Evolutionary conservation across 2,888 invertebrate genomes (phyloP).

Genomic region (Hypercompe scribonia): DNA sequence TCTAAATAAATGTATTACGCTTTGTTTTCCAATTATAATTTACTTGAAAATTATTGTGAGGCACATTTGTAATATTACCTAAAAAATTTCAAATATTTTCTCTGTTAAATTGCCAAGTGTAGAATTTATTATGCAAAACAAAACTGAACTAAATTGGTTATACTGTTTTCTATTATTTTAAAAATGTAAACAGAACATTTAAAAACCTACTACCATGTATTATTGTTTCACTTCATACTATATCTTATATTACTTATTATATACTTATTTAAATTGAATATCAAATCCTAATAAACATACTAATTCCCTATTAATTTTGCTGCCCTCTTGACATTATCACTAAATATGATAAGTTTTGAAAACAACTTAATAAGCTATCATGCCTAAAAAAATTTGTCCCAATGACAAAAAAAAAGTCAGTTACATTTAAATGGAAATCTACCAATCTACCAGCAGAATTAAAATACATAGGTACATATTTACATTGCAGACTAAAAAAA

Average conservation of each 20-base stretch:
- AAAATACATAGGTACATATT: not conserved
- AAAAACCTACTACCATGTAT: not conserved
- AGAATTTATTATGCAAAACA: not conserved
- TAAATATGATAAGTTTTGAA: constrained; percentile 37
- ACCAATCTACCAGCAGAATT: not conserved
- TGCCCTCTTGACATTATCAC: constrained; percentile 46
- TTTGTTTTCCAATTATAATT: not conserved
- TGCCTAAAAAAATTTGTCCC: constrained; percentile 3
- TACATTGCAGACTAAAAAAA: not conserved
- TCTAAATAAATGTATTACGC: not conserved
- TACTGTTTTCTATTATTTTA: not conserved
- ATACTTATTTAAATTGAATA: constrained; percentile 57
- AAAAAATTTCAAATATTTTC: not conserved
- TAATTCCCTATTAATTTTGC: constrained; percentile 26
- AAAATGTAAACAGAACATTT: not conserved
- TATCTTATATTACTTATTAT: constrained; percentile 31
- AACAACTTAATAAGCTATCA: constrained; percentile 15
- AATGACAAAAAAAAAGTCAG: not conserved
- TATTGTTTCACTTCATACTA: constrained; percentile 32
- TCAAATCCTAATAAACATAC: constrained; percentile 61
- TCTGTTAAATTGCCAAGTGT: not conserved
- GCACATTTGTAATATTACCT: not conserved
- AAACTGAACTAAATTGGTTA: too few species aligned
- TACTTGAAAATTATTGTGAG: not conserved
- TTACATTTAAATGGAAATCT: constrained; percentile 7